phyloP scores from a whole-genome alignment of 2,113 vertebrate genomes.

The Baryphthengus martii region DNA sequence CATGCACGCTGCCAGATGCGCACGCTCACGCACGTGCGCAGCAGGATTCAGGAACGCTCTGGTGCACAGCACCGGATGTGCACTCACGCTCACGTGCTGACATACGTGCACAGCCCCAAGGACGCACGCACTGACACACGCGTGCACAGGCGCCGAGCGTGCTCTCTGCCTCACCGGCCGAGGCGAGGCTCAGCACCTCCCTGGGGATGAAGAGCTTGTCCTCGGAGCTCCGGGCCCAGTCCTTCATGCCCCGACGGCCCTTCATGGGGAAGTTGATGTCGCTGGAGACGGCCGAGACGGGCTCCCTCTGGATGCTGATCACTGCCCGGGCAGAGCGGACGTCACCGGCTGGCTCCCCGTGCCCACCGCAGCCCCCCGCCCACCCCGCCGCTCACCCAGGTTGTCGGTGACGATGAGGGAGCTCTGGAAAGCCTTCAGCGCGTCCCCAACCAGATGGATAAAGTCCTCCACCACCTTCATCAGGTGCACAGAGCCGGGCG shows the following conservation, averaged over 20 bases:
- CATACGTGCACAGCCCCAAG: not conserved
- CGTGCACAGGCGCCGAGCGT: accelerated
- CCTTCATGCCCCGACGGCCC: constrained; percentile 96
- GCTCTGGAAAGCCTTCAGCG: constrained; percentile 94
- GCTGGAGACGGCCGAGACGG: constrained; percentile 93
- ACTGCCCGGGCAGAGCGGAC: constrained; percentile 67
- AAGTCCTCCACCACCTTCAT: constrained; percentile 98
- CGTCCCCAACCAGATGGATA: constrained; percentile 91
- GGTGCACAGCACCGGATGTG: not conserved
- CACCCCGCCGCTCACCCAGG: constrained; percentile 76
- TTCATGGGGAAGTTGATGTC: constrained; percentile 98
- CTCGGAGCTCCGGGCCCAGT: constrained; percentile 94
- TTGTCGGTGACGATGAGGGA: constrained; percentile 95
- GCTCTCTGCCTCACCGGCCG: constrained; percentile 76
- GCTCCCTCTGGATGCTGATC: constrained; percentile 95
- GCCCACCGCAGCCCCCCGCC: accelerated
- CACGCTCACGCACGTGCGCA: too few relatives aligned
- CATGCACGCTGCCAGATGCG: not conserved
- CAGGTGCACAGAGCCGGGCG: constrained; percentile 89
- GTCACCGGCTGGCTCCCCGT: not conserved
- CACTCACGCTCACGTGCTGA: too few relatives aligned
- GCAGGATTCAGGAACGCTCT: too few relatives aligned
- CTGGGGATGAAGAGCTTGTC: constrained; percentile 98
- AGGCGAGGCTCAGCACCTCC: constrained; percentile 89
- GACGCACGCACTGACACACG: not conserved